A percentile compares a stretch with the other conserved stretches of the same genome.
phyloP scores from a whole-genome alignment of 2,888 invertebrate species.

The Sphaeridia pumilis region DNA sequence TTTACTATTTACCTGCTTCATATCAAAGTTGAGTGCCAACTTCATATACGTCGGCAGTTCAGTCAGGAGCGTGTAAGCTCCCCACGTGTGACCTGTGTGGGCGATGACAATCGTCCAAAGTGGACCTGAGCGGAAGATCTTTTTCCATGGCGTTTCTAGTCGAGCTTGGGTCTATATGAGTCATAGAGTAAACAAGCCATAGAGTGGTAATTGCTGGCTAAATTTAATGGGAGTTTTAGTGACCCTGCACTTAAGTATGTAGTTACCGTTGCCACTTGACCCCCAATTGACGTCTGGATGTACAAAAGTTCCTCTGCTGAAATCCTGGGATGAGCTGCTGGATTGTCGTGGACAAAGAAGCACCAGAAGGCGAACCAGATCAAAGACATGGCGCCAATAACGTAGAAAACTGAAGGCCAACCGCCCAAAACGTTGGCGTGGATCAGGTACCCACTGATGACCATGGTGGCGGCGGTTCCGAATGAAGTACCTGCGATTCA shows the following conservation, averaged over 20 bases:
- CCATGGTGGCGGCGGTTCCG: slow-evolving; percentile 76
- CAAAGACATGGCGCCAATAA: slow-evolving; percentile 61
- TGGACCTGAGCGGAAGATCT: slow-evolving; percentile 62
- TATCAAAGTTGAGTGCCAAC: slow-evolving; percentile 51
- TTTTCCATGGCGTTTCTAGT: slow-evolving; percentile 64
- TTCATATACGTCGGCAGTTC: slow-evolving; percentile 74
- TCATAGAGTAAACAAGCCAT: too few relatives aligned
- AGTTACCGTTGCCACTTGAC: slow-evolving; percentile 8
- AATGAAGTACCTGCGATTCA: slow-evolving; percentile 63
- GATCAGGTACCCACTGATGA: slow-evolving; percentile 71
- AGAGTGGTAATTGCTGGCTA: neutral
- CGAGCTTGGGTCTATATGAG: slow-evolving; percentile 49
- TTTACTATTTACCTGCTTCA: slow-evolving; percentile 49
- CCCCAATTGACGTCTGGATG: slow-evolving; percentile 36
- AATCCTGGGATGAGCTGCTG: slow-evolving; percentile 61
- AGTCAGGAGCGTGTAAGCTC: slow-evolving; percentile 63
- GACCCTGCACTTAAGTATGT: neutral
- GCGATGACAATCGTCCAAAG: slow-evolving; percentile 73
- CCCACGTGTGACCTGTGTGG: slow-evolving; percentile 19
- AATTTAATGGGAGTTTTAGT: neutral
- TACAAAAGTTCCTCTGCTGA: slow-evolving; percentile 59
- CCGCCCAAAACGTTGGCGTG: slow-evolving; percentile 60
- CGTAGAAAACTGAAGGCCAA: slow-evolving; percentile 80
- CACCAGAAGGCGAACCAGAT: slow-evolving; percentile 74
- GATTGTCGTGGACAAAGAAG: slow-evolving; percentile 59